A percentile compares a stretch with the other conserved stretches of the same genome.
Evolutionary conservation across 2,113 vertebrate genomes (phyloP).

Genomic region (Rhynchopsitta pachyrhyncha): DNA sequence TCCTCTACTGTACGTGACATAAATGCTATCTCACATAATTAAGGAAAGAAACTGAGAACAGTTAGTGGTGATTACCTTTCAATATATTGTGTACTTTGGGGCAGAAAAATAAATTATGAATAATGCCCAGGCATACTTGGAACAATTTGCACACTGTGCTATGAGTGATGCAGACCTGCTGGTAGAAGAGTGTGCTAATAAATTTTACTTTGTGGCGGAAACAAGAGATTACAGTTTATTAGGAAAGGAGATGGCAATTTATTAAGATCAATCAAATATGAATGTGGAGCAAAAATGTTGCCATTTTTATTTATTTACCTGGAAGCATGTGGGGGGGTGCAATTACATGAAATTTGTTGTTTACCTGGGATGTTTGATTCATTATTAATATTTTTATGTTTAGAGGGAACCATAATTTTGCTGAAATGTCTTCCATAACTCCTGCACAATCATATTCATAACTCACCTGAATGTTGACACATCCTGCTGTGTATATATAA

Average conservation of each 20-base stretch:
- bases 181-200: conserved; percentile 54
- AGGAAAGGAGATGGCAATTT: conserved; percentile 66
- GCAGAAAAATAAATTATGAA: conserved; percentile 69
- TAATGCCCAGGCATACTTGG: conserved; percentile 53
- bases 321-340: not conserved
- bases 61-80: conserved; percentile 66
- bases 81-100: conserved; percentile 66
- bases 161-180: conserved; percentile 53
- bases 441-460: conserved; percentile 59
- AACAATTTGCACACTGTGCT: conserved; percentile 44
- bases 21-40: conserved; percentile 58
- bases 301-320: conserved; percentile 47
- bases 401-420: conserved; percentile 70
- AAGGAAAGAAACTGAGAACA: conserved; percentile 52
- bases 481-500: conserved; percentile 63
- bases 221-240: conserved; percentile 73
- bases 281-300: conserved; percentile 16
- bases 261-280: conserved; percentile 67
- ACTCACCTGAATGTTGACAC: conserved; percentile 70
- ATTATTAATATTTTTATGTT: conserved; percentile 70
- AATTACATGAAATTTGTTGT: conserved; percentile 55
- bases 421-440: conserved; percentile 68
- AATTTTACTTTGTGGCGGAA: conserved; percentile 68
- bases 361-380: conserved; percentile 67
- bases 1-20: conserved; percentile 47